Base-by-base conservation (phyloP, 2,113 vertebrate genomes). In the Corythoichthys haematopterus region DNA sequence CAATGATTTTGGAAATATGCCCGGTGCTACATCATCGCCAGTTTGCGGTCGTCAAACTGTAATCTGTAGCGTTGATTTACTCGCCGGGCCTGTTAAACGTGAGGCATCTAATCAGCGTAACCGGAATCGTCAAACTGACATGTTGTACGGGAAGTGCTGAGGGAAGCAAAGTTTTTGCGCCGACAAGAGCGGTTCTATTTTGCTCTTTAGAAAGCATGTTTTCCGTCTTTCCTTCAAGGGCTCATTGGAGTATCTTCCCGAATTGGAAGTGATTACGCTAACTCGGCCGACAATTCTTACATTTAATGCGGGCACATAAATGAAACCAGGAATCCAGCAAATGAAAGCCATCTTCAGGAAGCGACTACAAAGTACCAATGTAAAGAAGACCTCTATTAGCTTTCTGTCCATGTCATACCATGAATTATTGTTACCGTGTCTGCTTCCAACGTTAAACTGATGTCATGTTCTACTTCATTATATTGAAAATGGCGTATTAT, bases 41-140 rank as follows among this genome's bases (percentile, higher is more conserved):
- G 77, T 65, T 62, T 67, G 69, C 62, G 65, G 72, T 80, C 80
- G 75, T 80, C 69, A 83, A 82, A 85, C 78, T 79, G 70, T 79
- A 74, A 80, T 64, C 67, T 72, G 50, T 35, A 61, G 56, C 75
- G 46, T 46, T 68, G 74, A 88, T 84, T 84, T 81, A 82, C 72
- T 47, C 43, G 14, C 52, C 28, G 4, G 52, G 59, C 64, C 69
- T 58, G 70, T 85, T 79, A 84, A 80, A 77, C 72, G 67, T 20
- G 1, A 37, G 58, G 6, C 45, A 71, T 84, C 75, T 84, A 84
- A 83, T 88, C 82, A 78, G 69, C 60, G 65, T 55, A 63, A 63
- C 68, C 70, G 76, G 79, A 67, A 69, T 67, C 77, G 67, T 73
- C 6, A 35, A 68, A 69, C 64, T 10, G 57, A 72, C 28, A 33